Evolutionary conservation across 2,888 invertebrate genomes (phyloP).

Genomic region (Diploptera punctata): DNA sequence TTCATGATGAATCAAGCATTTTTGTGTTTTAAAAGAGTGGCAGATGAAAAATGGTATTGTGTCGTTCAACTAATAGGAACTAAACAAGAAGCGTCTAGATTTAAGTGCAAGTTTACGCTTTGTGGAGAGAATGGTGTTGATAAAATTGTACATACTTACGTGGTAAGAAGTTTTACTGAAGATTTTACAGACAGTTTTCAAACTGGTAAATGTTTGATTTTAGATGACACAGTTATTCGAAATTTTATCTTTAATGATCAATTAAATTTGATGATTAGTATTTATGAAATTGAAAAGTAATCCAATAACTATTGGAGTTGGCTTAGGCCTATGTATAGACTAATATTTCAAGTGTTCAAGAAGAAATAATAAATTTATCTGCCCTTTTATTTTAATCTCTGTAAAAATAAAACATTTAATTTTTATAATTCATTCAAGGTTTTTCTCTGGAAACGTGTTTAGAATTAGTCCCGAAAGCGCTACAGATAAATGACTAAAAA

Average conservation of each 20-base stretch:
- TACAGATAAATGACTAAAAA: too few species aligned
- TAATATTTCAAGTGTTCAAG: too few species aligned
- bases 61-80: neutral
- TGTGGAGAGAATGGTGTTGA: neutral
- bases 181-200: neutral
- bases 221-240: neutral
- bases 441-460: too few species aligned
- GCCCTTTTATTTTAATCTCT: too few species aligned
- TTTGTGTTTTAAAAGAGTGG: neutral
- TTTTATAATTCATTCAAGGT: too few species aligned
- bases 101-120: neutral
- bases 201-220: neutral
- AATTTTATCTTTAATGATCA: neutral
- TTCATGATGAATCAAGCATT: neutral
- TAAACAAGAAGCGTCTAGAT: neutral
- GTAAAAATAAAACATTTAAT: too few species aligned
- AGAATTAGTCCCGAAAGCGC: too few species aligned
- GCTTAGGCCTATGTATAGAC: too few species aligned
- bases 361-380: too few species aligned
- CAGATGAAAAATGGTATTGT: neutral
- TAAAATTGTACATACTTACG: neutral
- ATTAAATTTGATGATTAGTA: neutral
- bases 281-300: neutral
- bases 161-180: neutral
- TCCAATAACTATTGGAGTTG: too few species aligned